A percentile compares a stretch with the other conserved stretches of the same genome.
phyloP scores from a whole-genome alignment of 1,140 invertebrate genomes.

The Centruroides vittatus region DNA sequence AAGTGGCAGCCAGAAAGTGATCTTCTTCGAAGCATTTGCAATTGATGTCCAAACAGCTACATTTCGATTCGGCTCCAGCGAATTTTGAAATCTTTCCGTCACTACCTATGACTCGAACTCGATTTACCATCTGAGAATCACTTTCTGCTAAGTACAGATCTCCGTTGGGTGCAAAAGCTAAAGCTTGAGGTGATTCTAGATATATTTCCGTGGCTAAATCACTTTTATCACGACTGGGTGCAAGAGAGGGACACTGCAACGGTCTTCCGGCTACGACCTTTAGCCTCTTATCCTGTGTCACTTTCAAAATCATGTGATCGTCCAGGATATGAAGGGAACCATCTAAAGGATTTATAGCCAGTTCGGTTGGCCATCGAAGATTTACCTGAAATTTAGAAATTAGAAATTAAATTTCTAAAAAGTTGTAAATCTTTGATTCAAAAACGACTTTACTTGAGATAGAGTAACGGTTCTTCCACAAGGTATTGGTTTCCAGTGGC shows the following conservation, averaged over 20 bases:
- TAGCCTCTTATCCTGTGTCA: slow-evolving; percentile 74
- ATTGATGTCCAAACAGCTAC: slow-evolving; percentile 35
- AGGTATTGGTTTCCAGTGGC: slow-evolving; percentile 76
- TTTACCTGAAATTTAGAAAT: slow-evolving; percentile 39
- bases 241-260: slow-evolving; percentile 49
- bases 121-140: slow-evolving; percentile 74
- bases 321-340: slow-evolving; percentile 89
- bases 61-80: slow-evolving; percentile 33
- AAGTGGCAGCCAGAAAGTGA: slow-evolving; percentile 75
- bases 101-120: slow-evolving; percentile 48
- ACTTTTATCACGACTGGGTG: slow-evolving; percentile 7
- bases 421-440: not conserved
- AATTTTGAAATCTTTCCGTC: slow-evolving; percentile 33
- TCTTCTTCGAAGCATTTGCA: slow-evolving; percentile 72
- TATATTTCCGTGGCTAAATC: slow-evolving; percentile 20
- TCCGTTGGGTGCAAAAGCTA: slow-evolving; percentile 82
- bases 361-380: slow-evolving; percentile 85
- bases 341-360: slow-evolving; percentile 83
- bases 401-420: not conserved
- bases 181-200: slow-evolving; percentile 25
- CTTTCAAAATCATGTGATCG: slow-evolving; percentile 76
- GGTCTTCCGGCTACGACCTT: slow-evolving; percentile 73
- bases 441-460: slow-evolving; percentile 7
- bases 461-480: slow-evolving; percentile 33
- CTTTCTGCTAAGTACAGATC: slow-evolving; percentile 88